These are phyloP conservation scores for Seriola quinqueradiata DNA, from an alignment of 2,113 vertebrate species.

Conservation along the genomic window DNA sequence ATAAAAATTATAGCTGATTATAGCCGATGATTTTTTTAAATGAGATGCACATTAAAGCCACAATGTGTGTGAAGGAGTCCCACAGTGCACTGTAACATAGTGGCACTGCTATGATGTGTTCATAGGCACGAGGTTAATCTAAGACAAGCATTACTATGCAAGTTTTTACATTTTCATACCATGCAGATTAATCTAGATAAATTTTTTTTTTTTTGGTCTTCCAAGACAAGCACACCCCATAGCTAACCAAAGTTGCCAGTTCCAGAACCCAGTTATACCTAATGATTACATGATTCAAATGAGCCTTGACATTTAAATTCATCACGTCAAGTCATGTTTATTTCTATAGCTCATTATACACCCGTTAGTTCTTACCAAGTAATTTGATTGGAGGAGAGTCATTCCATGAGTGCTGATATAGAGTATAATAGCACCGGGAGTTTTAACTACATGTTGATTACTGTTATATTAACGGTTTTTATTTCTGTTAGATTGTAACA, in stretches of 20 bases:
- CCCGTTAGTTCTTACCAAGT: no score
- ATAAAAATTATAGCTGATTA: neutral
- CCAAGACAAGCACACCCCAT: neutral
- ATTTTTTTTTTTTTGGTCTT: neutral
- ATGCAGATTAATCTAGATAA: neutral
- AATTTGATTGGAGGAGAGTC: no score
- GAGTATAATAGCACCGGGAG: no score
- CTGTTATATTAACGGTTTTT: no score
- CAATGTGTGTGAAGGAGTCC: neutral
- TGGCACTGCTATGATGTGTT: neutral
- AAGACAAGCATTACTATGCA: neutral
- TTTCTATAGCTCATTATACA: neutral
- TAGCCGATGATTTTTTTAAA: no score
- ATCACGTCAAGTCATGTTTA: neutral
- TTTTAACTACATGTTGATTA: no score
- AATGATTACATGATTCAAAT: neutral
- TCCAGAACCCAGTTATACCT: neutral
- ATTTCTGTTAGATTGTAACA: no score
- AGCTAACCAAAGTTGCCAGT: neutral
- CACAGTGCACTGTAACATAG: neutral
- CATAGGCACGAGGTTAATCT: neutral
- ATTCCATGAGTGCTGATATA: no score
- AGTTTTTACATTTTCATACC: neutral
- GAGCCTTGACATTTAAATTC: neutral
- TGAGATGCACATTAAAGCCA: no score